These are phyloP conservation scores for Malaclemys terrapin DNA, from an alignment of 2,113 vertebrate species.

Conservation along the genomic window DNA sequence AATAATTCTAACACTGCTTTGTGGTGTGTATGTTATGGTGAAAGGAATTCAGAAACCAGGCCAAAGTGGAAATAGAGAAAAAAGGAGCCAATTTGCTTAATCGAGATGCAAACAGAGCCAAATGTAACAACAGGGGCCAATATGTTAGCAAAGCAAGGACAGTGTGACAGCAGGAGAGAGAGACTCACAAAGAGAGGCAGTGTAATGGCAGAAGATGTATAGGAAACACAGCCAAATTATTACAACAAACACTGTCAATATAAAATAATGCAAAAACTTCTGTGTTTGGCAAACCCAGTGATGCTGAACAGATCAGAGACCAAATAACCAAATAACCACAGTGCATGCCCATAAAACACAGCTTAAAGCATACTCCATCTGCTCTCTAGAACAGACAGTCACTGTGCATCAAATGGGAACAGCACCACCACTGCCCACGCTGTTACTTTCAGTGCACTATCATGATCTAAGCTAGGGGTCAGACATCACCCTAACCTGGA, in stretches of 20 bases:
- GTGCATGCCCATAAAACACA: background rate
- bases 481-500: background rate
- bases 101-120: conserved; percentile 70
- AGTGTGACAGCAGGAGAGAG: conserved; percentile 47
- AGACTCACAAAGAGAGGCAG: conserved; percentile 62
- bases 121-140: conserved; percentile 67
- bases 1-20: conserved; percentile 61
- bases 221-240: conserved; percentile 59
- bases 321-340: conserved; percentile 9
- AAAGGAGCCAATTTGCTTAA: conserved; percentile 66
- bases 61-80: conserved; percentile 58
- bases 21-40: conserved; percentile 6
- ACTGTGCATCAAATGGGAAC: conserved; percentile 13
- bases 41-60: conserved; percentile 53
- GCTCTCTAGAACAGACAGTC: background rate
- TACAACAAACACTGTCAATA: conserved; percentile 61
- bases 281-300: conserved; percentile 28
- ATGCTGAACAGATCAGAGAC: background rate
- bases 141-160: conserved; percentile 57
- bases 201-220: conserved; percentile 55
- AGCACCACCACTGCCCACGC: background rate
- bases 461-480: background rate
- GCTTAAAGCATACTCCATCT: conserved; percentile 15
- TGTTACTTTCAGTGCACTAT: background rate
- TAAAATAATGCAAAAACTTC: conserved; percentile 66